Base-by-base conservation (phyloP, 2,888 invertebrate species). In the Pyrrhosoma nymphula region DNA sequence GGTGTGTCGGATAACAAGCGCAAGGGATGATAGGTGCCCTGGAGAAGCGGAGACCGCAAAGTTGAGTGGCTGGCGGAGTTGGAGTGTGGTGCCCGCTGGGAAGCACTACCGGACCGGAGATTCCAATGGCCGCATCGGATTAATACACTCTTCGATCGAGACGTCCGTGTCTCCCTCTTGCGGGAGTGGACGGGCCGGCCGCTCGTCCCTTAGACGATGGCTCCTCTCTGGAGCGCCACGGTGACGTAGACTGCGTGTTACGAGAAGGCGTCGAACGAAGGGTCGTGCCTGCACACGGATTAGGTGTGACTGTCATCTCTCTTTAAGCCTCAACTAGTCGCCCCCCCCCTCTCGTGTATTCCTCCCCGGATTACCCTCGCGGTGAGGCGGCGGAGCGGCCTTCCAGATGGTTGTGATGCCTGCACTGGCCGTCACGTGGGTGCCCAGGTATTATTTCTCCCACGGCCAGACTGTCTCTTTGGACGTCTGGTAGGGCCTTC, bases 341-440 rank as follows among this genome's bases (percentile, higher is more conserved):
- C 47, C 47, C 2, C 47, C 2, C 47, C 47, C 8, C 47, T 8
- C 8, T 47, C 26, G 39, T 23, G 56, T 60, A 20, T 60, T 23
- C 26, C 39, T 14, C 69, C 47, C 69, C 35, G 91, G 60, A 63
- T n/a, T 47, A 12, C 60, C 47, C 18, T 18, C 75, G 12, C 93
- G n/a, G 47, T 23, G 75, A 16, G 12, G 69, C 69, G 69, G 47
- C 47, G 93, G 47, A 69, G 93, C 47, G 69, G 93, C 93, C 93
- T 69, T 55, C 93, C 93, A 47, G 93, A 93, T 69, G 91, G 91
- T 91, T 91, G 91, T 91, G 69, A 93, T 93, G 93, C 93, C 93
- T 47, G 93, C 82, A 12, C 26, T 93, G 63, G 69, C 93, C 26
- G 93, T 93, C 93, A 16, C 93, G 55, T 93, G 93, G 69, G 93